Percentiles rank a stretch among this genome's conserved stretches.
Conservation (phyloP, 2,888 invertebrate species). For the Pomacea canaliculata region DNA sequence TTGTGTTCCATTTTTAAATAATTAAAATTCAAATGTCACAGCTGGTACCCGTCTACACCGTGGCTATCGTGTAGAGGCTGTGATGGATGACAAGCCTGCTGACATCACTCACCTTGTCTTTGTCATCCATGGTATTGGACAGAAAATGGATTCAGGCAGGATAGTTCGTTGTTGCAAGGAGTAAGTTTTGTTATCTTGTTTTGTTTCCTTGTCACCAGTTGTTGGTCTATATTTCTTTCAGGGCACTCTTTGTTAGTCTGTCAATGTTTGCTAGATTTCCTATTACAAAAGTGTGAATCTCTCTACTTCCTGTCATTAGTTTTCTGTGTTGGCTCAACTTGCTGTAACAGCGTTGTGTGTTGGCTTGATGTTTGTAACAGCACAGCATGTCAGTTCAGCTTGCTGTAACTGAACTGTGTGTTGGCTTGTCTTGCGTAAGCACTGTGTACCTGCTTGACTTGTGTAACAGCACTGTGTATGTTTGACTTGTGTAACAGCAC, state of each 20-base stretch:
- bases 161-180: constrained; percentile 74
- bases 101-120: constrained; percentile 80
- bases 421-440: too few species aligned
- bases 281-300: too few species aligned
- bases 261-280: not conserved
- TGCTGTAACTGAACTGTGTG: too few species aligned
- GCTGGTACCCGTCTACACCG: constrained; percentile 74
- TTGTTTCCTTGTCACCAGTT: not conserved
- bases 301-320: too few species aligned
- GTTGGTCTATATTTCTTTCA: not conserved
- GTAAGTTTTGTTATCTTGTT: constrained; percentile 48
- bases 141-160: constrained; percentile 78
- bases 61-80: constrained; percentile 75
- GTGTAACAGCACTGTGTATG: too few species aligned
- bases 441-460: too few species aligned
- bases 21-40: constrained; percentile 25
- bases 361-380: too few species aligned
- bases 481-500: too few species aligned
- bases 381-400: too few species aligned
- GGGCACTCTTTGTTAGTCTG: not conserved
- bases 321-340: too few species aligned
- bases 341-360: too few species aligned
- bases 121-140: constrained; percentile 81
- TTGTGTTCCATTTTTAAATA: too few species aligned
- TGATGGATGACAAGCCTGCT: constrained; percentile 75